Base-by-base conservation (phyloP, 2,888 invertebrate genomes). In the Parnassius orleans region DNA sequence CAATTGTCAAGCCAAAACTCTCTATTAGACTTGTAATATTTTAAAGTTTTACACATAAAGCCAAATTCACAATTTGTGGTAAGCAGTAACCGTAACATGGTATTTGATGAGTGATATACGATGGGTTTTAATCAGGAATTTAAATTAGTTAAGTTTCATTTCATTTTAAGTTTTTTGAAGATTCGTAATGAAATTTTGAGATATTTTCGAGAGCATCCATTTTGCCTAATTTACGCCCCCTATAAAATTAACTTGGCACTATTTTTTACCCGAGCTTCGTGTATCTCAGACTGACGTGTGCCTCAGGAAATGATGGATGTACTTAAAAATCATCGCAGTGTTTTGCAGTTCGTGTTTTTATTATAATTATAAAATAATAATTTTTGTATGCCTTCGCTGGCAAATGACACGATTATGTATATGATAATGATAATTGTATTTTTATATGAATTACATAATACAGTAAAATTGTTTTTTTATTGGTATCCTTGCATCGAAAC, bases 361-460 rank as follows among this genome's bases (percentile, higher is more conserved):
- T 19, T 19, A 33, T 33, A 33, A 74, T 78, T 76, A 80, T 75
- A 75, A 75, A 76, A 75, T 70, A 68, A 76, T 74, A 78, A 74
- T 78, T 82, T 69, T 69, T 69, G 80, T 83, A 84, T 75, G 84
- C 83, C 84, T 81, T 70, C 75, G 79, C 80, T 74, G 81, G 84
- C 83, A 80, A 82, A 79, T 79, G 53, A 63, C 58, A 84, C 84
- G 79, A 83, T 84, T 85, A 87, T 88, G 84, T 86, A 83, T 88
- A 84, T 85, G 68, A 80, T 83, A 77, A 84, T 81, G 78, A 86
- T 83, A 82, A 86, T 84, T 87, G 88, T 89, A 90, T 89, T 90
- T 90, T 90, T 90, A 87, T 90, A 90, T 87, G 77, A 83, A 89
- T 87, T 87, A 89, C 84, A 89, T 83, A 86, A 82, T 79, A 79